A percentile compares a stretch with the other conserved stretches of the same genome.
These are phyloP conservation scores for Pristis pectinata DNA, from an alignment of 2,797 vertebrate genomes.

Conservation along the genomic window DNA sequence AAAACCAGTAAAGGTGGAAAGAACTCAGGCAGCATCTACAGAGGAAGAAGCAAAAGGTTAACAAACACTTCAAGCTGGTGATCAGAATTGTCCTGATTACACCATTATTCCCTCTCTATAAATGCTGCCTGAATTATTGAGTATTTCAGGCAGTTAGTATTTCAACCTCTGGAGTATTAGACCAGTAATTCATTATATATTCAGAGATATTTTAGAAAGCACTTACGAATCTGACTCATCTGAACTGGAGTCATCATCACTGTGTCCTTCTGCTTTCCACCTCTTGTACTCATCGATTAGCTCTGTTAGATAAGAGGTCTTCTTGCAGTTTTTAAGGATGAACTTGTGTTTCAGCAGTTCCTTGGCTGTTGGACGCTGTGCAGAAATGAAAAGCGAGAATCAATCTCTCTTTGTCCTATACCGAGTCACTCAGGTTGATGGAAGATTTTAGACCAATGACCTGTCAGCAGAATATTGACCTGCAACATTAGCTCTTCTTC, in stretches of 20 bases:
- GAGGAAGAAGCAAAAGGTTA: too few species aligned
- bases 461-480: too few species aligned
- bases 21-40: too few species aligned
- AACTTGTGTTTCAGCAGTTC: slow-evolving; percentile 75
- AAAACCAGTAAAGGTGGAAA: too few species aligned
- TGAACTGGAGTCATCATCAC: slow-evolving; percentile 71
- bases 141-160: too few species aligned
- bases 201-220: background rate
- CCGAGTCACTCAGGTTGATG: background rate
- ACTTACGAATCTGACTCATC: slow-evolving; percentile 76
- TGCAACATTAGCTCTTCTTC: too few species aligned
- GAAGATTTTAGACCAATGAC: too few species aligned
- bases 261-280: slow-evolving; percentile 77
- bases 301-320: slow-evolving; percentile 71
- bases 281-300: slow-evolving; percentile 75
- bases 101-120: too few species aligned
- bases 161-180: background rate
- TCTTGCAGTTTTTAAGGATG: slow-evolving; percentile 71
- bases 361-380: slow-evolving; percentile 39
- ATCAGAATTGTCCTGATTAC: too few species aligned
- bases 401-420: too few species aligned
- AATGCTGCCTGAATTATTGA: too few species aligned
- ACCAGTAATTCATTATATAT: background rate
- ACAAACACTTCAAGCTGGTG: too few species aligned
- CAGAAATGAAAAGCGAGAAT: background rate